Conservation (phyloP, 2,113 vertebrate genomes). For the Bucco capensis region DNA sequence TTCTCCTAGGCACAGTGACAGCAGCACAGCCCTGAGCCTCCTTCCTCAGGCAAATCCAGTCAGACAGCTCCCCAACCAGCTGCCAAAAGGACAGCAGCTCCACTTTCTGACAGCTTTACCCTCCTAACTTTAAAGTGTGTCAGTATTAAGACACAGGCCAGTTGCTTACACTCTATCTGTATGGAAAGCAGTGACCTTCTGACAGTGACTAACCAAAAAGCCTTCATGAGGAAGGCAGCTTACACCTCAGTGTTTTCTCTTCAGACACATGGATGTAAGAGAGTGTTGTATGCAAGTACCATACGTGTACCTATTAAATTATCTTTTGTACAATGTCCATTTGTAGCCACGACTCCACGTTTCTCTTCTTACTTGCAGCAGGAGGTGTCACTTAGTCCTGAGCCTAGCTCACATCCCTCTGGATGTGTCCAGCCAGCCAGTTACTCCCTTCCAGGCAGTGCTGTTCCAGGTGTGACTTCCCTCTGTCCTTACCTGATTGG, state of each 20-base stretch:
- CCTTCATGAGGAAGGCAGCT: neutral
- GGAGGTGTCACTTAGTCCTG: neutral
- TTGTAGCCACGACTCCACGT: neutral
- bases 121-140: neutral
- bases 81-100: neutral
- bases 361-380: neutral
- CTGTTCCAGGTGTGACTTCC: neutral
- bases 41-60: no score
- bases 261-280: neutral
- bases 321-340: conserved; percentile 18
- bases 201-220: neutral
- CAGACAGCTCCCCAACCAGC: neutral
- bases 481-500: neutral
- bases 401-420: no score
- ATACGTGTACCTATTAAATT: conserved; percentile 12
- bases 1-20: neutral
- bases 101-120: neutral
- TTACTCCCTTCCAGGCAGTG: neutral
- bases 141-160: neutral
- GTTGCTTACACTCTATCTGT: neutral
- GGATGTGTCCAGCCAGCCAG: no score
- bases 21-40: no score
- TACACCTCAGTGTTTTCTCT: neutral
- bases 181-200: neutral
- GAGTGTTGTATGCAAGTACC: neutral